phyloP scores from a whole-genome alignment of 2,797 vertebrate genomes.

The Perodicticus potto region DNA sequence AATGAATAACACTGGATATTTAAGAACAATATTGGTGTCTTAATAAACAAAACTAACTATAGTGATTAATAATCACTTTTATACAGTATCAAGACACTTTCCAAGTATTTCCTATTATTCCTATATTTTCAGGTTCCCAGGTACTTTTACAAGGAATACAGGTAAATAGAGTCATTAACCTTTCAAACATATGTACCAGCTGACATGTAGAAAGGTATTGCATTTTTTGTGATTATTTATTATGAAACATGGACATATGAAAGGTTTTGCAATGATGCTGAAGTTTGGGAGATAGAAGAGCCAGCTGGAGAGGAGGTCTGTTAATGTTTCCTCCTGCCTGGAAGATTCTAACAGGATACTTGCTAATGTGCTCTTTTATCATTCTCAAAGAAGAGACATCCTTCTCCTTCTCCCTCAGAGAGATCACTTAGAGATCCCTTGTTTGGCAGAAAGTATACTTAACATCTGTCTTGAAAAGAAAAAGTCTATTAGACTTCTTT shows the following conservation, averaged over 20 bases:
- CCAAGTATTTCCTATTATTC: neutral
- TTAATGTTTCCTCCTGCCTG: slow-evolving; percentile 24
- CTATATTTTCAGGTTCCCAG: neutral
- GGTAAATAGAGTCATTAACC: slow-evolving; percentile 54
- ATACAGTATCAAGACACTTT: neutral
- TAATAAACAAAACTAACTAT: slow-evolving; percentile 37
- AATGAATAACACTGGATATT: neutral
- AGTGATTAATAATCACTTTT: neutral
- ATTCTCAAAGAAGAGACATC: slow-evolving; percentile 55
- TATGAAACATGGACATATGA: slow-evolving; percentile 48
- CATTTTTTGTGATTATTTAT: slow-evolving; percentile 69
- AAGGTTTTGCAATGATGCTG: slow-evolving; percentile 50
- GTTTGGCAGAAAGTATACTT: neutral
- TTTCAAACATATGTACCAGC: slow-evolving; percentile 43
- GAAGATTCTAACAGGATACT: slow-evolving; percentile 68
- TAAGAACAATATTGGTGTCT: neutral
- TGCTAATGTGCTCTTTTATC: slow-evolving; percentile 52
- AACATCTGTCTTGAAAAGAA: neutral
- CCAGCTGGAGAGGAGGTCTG: neutral
- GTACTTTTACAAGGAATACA: slow-evolving; percentile 16
- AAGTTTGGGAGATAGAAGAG: slow-evolving; percentile 34
- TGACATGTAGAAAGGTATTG: slow-evolving; percentile 14
- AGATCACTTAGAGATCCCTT: neutral
- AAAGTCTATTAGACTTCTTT: slow-evolving; percentile 2
- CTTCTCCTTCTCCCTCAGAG: neutral